Percentiles rank a stretch among this genome's conserved stretches.
Evolutionary conservation across 2,888 invertebrate genomes (phyloP).

Genomic region (Sipunculus nudus): DNA sequence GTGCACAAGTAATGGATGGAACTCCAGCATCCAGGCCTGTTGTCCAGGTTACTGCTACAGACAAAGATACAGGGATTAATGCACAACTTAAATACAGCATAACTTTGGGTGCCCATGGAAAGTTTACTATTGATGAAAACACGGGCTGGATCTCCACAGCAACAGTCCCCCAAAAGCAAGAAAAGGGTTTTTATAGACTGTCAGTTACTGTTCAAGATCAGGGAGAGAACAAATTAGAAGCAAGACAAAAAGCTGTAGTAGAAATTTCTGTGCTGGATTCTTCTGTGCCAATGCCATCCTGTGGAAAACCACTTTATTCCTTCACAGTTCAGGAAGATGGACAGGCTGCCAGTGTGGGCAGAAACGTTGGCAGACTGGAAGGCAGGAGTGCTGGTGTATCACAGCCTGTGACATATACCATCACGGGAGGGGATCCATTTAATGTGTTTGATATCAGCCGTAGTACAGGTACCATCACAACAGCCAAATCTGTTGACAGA

Average conservation of each 20-base stretch:
- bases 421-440: slow-evolving; percentile 82
- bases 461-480: slow-evolving; percentile 80
- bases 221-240: slow-evolving; percentile 23
- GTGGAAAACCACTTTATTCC: slow-evolving; percentile 76
- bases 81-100: slow-evolving; percentile 85
- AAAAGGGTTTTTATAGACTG: slow-evolving; percentile 79
- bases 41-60: slow-evolving; percentile 82
- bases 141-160: slow-evolving; percentile 83
- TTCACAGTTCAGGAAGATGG: slow-evolving; percentile 84
- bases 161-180: slow-evolving; percentile 82
- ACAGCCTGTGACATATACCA: slow-evolving; percentile 61
- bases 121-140: slow-evolving; percentile 68
- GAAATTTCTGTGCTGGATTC: slow-evolving; percentile 46
- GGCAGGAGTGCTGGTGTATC: slow-evolving; percentile 40
- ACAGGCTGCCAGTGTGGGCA: slow-evolving; percentile 72
- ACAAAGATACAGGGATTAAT: slow-evolving; percentile 88
- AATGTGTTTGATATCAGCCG: slow-evolving; percentile 84
- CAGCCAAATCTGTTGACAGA: slow-evolving; percentile 82
- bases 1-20: slow-evolving; percentile 77
- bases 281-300: slow-evolving; percentile 46
- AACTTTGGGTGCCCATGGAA: slow-evolving; percentile 70
- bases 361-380: slow-evolving; percentile 80
- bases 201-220: slow-evolving; percentile 77
- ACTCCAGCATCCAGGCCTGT: slow-evolving; percentile 73
- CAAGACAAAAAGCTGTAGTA: slow-evolving; percentile 40